Evolutionary conservation across 2,797 vertebrate genomes (phyloP).

Genomic region (Tokudaia tokunoshimensis): DNA sequence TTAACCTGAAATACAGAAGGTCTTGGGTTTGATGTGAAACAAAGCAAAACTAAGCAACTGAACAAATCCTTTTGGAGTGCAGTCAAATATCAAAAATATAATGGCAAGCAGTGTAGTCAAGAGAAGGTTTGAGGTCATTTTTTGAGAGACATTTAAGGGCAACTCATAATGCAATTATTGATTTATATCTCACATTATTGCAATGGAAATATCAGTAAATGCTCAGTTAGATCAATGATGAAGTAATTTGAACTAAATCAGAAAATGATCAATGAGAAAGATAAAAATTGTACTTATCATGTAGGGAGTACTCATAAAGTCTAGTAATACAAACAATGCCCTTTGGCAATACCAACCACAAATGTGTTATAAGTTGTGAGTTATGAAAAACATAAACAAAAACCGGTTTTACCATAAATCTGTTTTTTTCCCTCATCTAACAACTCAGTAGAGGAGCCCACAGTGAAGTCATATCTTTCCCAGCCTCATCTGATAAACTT

Average conservation of each 20-base stretch:
- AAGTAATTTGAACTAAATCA: neutral
- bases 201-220: neutral
- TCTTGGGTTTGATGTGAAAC: neutral
- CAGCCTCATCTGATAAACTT: neutral
- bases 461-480: neutral
- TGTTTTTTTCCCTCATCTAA: neutral
- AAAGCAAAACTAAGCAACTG: neutral
- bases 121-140: neutral
- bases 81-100: neutral
- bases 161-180: neutral
- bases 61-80: neutral
- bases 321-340: neutral
- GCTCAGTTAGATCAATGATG: neutral
- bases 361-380: neutral
- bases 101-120: neutral
- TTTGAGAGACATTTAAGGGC: neutral
- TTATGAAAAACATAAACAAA: neutral
- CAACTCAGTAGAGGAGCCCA: neutral
- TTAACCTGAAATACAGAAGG: neutral
- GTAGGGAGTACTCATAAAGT: neutral
- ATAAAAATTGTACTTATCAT: neutral
- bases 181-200: neutral
- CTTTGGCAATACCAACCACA: neutral
- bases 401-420: neutral
- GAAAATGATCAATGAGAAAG: constrained; percentile 2